Conservation (phyloP, 2,113 vertebrate species). For the Rhynchomys soricoides region DNA sequence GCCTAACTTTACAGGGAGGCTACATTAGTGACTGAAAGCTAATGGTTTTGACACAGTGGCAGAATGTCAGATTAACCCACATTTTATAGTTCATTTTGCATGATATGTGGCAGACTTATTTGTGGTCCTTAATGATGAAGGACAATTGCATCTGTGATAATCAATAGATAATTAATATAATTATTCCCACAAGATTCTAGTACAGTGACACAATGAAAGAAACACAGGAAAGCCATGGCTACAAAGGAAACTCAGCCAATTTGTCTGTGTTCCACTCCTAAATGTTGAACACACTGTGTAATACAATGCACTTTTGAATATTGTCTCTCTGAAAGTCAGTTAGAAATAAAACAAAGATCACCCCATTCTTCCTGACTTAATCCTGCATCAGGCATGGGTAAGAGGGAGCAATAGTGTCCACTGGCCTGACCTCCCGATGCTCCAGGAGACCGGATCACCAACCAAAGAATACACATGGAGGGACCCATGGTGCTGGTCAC, state of each 20-base stretch:
- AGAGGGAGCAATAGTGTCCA: too few relatives aligned
- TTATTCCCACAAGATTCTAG: not conserved
- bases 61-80: not conserved
- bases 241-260: not conserved
- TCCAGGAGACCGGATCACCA: too few relatives aligned
- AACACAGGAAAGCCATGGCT: fast-evolving
- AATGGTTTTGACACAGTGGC: conserved; percentile 34
- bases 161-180: not conserved
- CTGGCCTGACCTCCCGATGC: too few relatives aligned
- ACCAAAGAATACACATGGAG: too few relatives aligned
- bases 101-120: not conserved
- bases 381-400: not conserved
- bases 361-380: not conserved
- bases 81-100: conserved; percentile 32
- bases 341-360: not conserved
- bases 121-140: not conserved
- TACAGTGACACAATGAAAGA: not conserved
- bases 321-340: not conserved
- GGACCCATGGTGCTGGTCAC: too few relatives aligned
- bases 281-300: not conserved
- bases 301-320: not conserved
- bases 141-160: not conserved
- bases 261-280: not conserved
- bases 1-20: not conserved
- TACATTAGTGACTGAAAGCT: conserved; percentile 13